These are phyloP conservation scores for Scytalopus superciliaris DNA, from an alignment of 2,113 vertebrate species.

Conservation along the genomic window DNA sequence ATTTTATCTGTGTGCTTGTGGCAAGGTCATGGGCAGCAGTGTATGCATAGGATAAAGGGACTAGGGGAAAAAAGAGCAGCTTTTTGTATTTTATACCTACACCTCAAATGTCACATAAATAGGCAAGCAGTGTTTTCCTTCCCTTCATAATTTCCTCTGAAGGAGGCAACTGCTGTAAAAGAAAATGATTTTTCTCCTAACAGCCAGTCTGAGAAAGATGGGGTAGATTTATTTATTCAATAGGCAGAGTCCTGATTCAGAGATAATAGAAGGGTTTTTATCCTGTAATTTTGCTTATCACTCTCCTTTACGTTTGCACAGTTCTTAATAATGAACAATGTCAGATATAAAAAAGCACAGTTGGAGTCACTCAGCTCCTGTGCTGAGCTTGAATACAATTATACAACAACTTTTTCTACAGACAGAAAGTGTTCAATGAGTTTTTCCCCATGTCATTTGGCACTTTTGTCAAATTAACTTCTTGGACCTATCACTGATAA, in stretches of 20 bases:
- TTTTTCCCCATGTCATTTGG: neutral
- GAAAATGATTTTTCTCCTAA: neutral
- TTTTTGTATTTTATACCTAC: neutral
- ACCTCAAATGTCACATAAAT: neutral
- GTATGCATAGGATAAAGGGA: neutral
- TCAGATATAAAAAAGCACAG: neutral
- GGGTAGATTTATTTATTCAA: neutral
- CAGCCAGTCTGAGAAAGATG: neutral
- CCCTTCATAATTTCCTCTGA: neutral
- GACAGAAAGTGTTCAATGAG: neutral
- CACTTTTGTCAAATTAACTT: neutral
- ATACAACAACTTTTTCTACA: neutral
- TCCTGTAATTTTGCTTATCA: neutral
- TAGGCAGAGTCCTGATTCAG: neutral
- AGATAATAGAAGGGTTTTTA: neutral
- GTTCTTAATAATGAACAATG: neutral
- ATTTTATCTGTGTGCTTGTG: neutral
- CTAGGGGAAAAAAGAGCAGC: neutral
- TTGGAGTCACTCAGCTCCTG: neutral
- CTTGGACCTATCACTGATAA: accelerated
- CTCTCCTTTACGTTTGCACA: neutral
- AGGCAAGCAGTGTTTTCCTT: neutral
- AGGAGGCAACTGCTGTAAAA: neutral
- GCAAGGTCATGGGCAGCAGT: neutral
- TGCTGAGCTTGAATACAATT: neutral